Evolutionary conservation across 2,888 invertebrate genomes (phyloP).

Genomic region (Dione juno): DNA sequence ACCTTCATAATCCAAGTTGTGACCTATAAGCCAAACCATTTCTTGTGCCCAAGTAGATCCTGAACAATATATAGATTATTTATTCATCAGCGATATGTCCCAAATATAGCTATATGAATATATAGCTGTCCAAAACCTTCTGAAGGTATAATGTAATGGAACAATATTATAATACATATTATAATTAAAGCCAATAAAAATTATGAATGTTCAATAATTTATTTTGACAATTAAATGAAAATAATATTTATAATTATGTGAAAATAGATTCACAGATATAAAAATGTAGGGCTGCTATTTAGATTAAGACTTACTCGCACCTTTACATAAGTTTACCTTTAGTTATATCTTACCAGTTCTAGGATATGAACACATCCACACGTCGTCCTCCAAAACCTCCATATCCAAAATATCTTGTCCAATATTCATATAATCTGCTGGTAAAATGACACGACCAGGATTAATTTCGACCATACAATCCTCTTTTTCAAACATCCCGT

Average conservation of each 20-base stretch:
- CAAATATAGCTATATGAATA: too few relatives aligned
- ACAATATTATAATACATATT: too few relatives aligned
- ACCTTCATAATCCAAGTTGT: slow-evolving; percentile 89
- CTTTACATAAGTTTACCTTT: too few relatives aligned
- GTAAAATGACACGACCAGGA: slow-evolving; percentile 88
- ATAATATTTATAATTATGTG: too few relatives aligned
- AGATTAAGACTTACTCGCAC: too few relatives aligned
- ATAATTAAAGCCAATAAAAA: too few relatives aligned
- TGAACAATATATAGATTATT: slow-evolving; percentile 53
- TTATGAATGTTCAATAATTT: too few relatives aligned
- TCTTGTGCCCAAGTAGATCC: slow-evolving; percentile 97
- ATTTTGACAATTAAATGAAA: too few relatives aligned
- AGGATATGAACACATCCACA: slow-evolving; percentile 94
- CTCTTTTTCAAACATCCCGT: slow-evolving; percentile 87
- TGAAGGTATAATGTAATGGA: too few relatives aligned
- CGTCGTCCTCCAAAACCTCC: slow-evolving; percentile 88
- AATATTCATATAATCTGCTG: slow-evolving; percentile 86
- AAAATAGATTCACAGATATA: too few relatives aligned
- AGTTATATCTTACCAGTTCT: slow-evolving; percentile 88
- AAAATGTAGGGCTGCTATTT: too few relatives aligned
- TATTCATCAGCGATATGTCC: background rate
- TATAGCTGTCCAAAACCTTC: too few relatives aligned
- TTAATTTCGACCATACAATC: slow-evolving; percentile 88
- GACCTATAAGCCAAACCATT: slow-evolving; percentile 95
- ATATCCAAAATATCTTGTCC: slow-evolving; percentile 88